These are phyloP conservation scores for Platysternon megacephalum DNA, from an alignment of 2,113 vertebrate species.

Conservation along the genomic window DNA sequence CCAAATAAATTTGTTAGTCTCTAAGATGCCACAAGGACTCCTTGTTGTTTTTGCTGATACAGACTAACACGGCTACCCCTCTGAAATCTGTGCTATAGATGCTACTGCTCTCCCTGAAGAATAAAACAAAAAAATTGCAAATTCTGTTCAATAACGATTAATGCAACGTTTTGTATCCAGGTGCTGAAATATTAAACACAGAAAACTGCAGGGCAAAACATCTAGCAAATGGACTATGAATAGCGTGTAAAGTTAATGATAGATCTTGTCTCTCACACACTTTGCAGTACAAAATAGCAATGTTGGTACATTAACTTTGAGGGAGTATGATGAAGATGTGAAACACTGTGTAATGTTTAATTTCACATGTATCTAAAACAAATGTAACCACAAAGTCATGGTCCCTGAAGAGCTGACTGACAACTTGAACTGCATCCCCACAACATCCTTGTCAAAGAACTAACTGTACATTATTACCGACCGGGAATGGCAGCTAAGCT, in stretches of 20 bases:
- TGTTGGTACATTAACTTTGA: slow-evolving; percentile 43
- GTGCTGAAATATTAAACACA: slow-evolving; percentile 57
- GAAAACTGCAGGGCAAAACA: slow-evolving; percentile 29
- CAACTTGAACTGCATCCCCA: background rate
- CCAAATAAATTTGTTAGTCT: too few species aligned
- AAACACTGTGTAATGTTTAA: slow-evolving; percentile 65
- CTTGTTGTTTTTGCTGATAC: too few species aligned
- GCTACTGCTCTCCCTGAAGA: slow-evolving; percentile 21
- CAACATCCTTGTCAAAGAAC: background rate
- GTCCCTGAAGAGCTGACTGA: slow-evolving; percentile 19
- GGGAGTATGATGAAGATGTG: slow-evolving; percentile 55
- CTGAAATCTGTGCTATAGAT: background rate
- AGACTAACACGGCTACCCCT: too few species aligned
- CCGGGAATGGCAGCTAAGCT: background rate
- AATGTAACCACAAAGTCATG: slow-evolving; percentile 65
- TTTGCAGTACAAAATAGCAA: slow-evolving; percentile 47
- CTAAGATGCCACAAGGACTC: too few species aligned
- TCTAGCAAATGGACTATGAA: slow-evolving; percentile 36
- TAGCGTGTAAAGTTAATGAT: slow-evolving; percentile 52
- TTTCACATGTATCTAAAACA: slow-evolving; percentile 59
- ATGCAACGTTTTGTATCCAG: slow-evolving; percentile 22
- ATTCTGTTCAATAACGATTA: slow-evolving; percentile 55
- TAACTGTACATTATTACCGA: background rate
- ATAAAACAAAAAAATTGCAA: slow-evolving; percentile 42
- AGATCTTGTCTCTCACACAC: slow-evolving; percentile 35